Conservation (phyloP, 2,797 vertebrate species). For the Melanotaenia trifasciata region DNA sequence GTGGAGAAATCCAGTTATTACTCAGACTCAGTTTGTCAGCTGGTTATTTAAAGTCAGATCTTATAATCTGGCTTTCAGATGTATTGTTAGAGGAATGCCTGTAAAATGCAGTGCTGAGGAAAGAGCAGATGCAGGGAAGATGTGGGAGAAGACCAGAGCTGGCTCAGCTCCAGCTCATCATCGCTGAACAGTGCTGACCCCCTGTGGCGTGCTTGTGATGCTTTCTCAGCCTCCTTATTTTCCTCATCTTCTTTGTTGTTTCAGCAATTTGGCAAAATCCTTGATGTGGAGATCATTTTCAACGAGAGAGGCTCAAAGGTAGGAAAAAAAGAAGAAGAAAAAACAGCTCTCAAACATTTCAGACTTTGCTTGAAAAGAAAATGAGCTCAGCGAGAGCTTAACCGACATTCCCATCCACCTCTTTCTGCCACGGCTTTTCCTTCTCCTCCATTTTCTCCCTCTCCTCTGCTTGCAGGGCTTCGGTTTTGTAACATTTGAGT, state of each 20-base stretch:
- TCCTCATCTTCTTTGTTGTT: slow-evolving; percentile 36
- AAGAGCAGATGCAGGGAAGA: slow-evolving; percentile 49
- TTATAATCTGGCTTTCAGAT: slow-evolving; percentile 3
- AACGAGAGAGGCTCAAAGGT: slow-evolving; percentile 89
- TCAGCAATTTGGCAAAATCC: slow-evolving; percentile 89
- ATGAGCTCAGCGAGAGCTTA: slow-evolving; percentile 15
- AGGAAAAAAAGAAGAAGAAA: slow-evolving; percentile 28
- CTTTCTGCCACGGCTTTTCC: not conserved
- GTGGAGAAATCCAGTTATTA: slow-evolving; percentile 1
- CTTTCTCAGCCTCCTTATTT: slow-evolving; percentile 35
- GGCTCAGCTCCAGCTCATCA: slow-evolving; percentile 54
- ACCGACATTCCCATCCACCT: slow-evolving; percentile 2
- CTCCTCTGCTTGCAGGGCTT: slow-evolving; percentile 90
- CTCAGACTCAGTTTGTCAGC: not conserved
- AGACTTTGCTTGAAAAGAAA: not conserved
- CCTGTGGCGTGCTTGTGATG: slow-evolving; percentile 67
- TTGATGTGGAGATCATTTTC: slow-evolving; percentile 89
- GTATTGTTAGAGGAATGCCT: slow-evolving; percentile 42
- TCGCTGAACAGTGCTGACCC: slow-evolving; percentile 76
- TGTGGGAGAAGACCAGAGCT: slow-evolving; percentile 51
- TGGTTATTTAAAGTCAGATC: slow-evolving; percentile 24
- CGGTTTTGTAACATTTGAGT: slow-evolving; percentile 99
- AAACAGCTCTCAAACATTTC: not conserved
- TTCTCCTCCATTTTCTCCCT: slow-evolving; percentile 8
- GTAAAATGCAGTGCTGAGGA: slow-evolving; percentile 59